These are phyloP conservation scores for Poecilia gillii DNA, from an alignment of 2,797 vertebrate species.

Conservation along the genomic window DNA sequence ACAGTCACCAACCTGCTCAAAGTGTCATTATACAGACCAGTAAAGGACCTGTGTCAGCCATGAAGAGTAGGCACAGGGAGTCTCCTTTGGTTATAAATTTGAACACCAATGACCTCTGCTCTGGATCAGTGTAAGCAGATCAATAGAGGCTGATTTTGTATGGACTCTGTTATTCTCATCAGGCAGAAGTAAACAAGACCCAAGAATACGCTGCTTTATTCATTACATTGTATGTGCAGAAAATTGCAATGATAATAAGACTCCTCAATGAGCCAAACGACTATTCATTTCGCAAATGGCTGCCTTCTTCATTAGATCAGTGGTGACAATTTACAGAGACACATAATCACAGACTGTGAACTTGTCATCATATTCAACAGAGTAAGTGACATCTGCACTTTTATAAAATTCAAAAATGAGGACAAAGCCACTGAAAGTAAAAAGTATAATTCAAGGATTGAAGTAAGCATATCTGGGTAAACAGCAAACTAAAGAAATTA, in stretches of 20 bases:
- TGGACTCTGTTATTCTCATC: conserved; percentile 31
- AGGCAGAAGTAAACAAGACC: background rate
- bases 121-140: conserved; percentile 54
- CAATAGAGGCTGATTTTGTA: conserved; percentile 59
- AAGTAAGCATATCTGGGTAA: background rate
- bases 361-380: conserved; percentile 34
- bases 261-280: conserved; percentile 24
- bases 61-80: conserved; percentile 43
- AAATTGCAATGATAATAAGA: conserved; percentile 19
- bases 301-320: conserved; percentile 37
- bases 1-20: conserved; percentile 63
- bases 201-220: background rate
- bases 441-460: background rate
- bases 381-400: conserved; percentile 4
- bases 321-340: conserved; percentile 50
- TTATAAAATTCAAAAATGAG: background rate
- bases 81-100: conserved; percentile 48
- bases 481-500: background rate
- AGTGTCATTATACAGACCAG: conserved; percentile 66
- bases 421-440: background rate
- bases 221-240: conserved; percentile 24
- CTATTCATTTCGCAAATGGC: conserved; percentile 60
- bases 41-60: conserved; percentile 56
- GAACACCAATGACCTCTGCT: conserved; percentile 49
- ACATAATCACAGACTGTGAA: conserved; percentile 31